A percentile compares a stretch with the other conserved stretches of the same genome.
Evolutionary conservation across 1,140 invertebrate genomes (phyloP).

Genomic region (Eupristina koningsbergeri): DNA sequence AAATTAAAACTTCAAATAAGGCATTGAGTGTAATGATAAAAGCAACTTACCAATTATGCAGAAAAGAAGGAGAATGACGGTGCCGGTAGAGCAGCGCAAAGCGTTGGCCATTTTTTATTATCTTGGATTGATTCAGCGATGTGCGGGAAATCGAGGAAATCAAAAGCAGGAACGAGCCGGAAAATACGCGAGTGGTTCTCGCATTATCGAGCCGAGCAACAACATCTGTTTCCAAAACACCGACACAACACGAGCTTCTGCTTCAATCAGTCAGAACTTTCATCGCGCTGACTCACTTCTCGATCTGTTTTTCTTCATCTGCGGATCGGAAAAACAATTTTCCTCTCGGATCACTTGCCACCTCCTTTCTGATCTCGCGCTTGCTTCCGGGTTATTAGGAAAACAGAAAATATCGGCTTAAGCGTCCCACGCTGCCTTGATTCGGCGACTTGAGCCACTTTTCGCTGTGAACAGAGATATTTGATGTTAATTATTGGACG

Average conservation of each 20-base stretch:
- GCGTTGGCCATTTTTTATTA: background rate
- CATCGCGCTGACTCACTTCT: background rate
- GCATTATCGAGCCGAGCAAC: conserved; percentile 3
- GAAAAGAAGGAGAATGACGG: conserved; percentile 29
- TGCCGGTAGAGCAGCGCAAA: background rate
- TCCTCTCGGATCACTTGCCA: background rate
- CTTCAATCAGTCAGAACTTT: too few species aligned
- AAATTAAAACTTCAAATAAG: background rate
- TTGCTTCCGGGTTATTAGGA: background rate
- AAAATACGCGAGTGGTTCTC: background rate
- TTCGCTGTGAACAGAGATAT: conserved; percentile 12
- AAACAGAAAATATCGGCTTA: background rate
- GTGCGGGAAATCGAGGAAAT: background rate
- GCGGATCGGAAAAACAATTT: background rate
- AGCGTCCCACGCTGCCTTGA: conserved; percentile 19
- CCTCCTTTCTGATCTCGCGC: background rate
- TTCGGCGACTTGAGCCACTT: background rate
- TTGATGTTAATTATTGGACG: background rate
- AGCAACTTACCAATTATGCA: conserved; percentile 35
- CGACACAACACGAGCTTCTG: too few species aligned
- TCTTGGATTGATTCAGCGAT: background rate
- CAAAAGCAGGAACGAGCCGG: background rate
- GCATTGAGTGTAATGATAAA: background rate
- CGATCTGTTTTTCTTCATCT: background rate
- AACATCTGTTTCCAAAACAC: background rate